These are phyloP conservation scores for Chaunax sp. DNA, from an alignment of 2,797 vertebrate species.

Conservation along the genomic window DNA sequence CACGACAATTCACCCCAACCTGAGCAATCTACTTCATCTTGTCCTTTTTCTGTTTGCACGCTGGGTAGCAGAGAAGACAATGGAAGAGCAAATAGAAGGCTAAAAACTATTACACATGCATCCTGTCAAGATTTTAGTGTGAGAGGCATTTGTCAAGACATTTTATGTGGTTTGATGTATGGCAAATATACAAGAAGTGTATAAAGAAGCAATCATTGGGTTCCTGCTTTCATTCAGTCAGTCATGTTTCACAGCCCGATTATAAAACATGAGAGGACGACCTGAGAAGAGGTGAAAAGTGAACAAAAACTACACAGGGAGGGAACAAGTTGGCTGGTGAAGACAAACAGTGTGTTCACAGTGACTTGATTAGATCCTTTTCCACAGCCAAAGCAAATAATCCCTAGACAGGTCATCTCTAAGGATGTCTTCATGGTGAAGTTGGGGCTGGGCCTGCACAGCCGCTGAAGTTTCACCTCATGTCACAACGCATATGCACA, in stretches of 20 bases:
- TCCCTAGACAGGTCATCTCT: constrained; percentile 80
- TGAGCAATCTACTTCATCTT: constrained; percentile 44
- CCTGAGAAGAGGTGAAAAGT: constrained; percentile 66
- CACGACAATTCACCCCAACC: constrained; percentile 50
- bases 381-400: constrained; percentile 84
- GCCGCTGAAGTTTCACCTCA: constrained; percentile 59
- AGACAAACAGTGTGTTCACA: constrained; percentile 67
- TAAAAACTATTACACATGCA: constrained; percentile 19
- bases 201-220: background rate
- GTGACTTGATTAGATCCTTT: constrained; percentile 80
- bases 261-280: constrained; percentile 32
- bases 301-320: constrained; percentile 58
- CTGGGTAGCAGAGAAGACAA: constrained; percentile 28
- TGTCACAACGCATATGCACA: constrained; percentile 37
- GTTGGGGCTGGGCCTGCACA: constrained; percentile 58
- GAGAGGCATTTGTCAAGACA: background rate
- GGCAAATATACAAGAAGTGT: constrained; percentile 9
- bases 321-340: constrained; percentile 57
- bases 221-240: background rate
- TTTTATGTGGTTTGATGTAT: no score
- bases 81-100: constrained; percentile 18
- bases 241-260: constrained; percentile 13
- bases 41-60: constrained; percentile 36
- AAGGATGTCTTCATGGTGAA: constrained; percentile 86
- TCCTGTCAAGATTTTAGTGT: constrained; percentile 7